Evolutionary conservation across 2,888 invertebrate genomes (phyloP).

Genomic region (Oscheius sp.): DNA sequence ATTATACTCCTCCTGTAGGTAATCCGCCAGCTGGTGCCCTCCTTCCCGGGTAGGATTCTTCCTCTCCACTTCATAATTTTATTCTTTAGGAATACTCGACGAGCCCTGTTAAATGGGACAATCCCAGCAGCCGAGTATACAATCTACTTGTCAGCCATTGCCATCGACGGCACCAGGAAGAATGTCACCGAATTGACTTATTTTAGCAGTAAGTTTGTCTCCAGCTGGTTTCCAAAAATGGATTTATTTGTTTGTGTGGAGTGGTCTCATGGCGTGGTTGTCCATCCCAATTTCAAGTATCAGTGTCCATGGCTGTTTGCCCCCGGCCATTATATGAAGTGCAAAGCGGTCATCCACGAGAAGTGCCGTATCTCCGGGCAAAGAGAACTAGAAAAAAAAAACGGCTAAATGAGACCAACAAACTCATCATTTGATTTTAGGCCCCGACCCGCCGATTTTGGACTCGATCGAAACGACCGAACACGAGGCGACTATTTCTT

Average conservation of each 20-base stretch:
- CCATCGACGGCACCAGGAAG: conserved; percentile 54
- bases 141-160: conserved; percentile 59
- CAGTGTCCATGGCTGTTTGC: conserved; percentile 30
- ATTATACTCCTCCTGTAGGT: conserved; percentile 66
- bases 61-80: neutral
- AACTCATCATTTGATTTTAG: conserved; percentile 41
- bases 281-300: conserved; percentile 29
- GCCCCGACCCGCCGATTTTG: conserved; percentile 63
- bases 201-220: conserved; percentile 58
- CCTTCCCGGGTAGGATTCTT: conserved; percentile 42
- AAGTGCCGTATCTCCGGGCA: neutral
- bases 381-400: neutral
- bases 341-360: conserved; percentile 21
- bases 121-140: conserved; percentile 68
- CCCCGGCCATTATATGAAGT: conserved; percentile 19
- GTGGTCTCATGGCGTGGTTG: conserved; percentile 14
- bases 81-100: conserved; percentile 46
- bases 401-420: neutral
- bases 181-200: conserved; percentile 58
- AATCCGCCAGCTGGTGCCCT: conserved; percentile 52
- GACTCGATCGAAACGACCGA: conserved; percentile 63
- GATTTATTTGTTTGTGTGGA: too few species aligned
- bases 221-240: neutral
- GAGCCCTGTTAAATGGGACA: conserved; percentile 62
- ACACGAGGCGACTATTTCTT: conserved; percentile 65